phyloP scores from a whole-genome alignment of 1,140 invertebrate genomes.

The Drosophila biarmipes region DNA sequence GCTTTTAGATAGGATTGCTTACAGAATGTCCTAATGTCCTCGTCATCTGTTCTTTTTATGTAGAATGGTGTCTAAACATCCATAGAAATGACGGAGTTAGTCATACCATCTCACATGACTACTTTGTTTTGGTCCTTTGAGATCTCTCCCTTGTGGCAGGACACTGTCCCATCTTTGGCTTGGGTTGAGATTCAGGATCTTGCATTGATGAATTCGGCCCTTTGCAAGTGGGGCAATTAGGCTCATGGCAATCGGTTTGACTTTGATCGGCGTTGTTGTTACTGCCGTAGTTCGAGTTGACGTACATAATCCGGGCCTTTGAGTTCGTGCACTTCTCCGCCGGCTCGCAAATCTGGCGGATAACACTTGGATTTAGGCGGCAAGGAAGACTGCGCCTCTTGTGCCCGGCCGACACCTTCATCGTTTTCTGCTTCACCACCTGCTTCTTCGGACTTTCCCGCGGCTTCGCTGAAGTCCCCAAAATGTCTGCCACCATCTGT shows the following conservation, averaged over 20 bases:
- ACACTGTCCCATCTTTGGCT: not conserved
- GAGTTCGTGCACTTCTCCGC: not conserved
- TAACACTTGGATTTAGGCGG: not conserved
- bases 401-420: not conserved
- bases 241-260: not conserved
- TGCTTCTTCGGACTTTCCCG: not conserved
- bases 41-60: too few relatives aligned
- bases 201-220: too few relatives aligned
- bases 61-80: too few relatives aligned
- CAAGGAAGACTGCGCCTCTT: not conserved
- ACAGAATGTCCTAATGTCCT: too few relatives aligned
- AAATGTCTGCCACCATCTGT: not conserved
- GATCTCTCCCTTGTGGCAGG: not conserved
- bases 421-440: not conserved
- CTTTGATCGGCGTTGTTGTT: not conserved
- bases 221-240: not conserved
- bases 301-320: slow-evolving; percentile 30
- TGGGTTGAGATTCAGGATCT: not conserved
- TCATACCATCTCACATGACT: not conserved
- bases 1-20: not conserved
- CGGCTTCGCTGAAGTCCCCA: not conserved
- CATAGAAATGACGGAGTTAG: too few relatives aligned
- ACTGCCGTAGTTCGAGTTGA: slow-evolving; percentile 17
- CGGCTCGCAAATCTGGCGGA: slow-evolving; percentile 28
- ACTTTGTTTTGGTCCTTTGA: not conserved